Evolutionary conservation across 2,113 vertebrate genomes (phyloP), one percentile per base, ranked within the genome.

Genomic region (Brienomyrus brachyistius): DNA sequence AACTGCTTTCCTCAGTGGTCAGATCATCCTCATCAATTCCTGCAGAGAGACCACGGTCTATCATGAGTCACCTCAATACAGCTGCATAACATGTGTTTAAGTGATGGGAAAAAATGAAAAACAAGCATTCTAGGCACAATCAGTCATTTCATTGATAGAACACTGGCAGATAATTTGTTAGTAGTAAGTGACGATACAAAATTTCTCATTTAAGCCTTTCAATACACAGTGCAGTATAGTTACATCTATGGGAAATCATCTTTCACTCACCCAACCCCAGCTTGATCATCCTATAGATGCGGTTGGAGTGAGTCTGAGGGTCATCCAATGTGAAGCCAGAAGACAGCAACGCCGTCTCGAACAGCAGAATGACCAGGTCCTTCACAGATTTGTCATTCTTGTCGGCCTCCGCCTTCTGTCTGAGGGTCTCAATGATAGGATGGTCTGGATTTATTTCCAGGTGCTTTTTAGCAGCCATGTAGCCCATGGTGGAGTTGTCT

Each of bases 11-110:
- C 35, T 99, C 98, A 51, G 97, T 92, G 17, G 95, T 92, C 66
- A 96, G 70, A 62, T 98, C 98, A 45, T 99, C 98, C 87, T 99
- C 98, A 82, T 99, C 98, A 35, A 99, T 99, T 90, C 98, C 98
- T 99, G 89, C 2, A 17, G 17, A 80, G 2, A 15, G 27, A 70
- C 43, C 35, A 80, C 19, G 31, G 74, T 40, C 31, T 4, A 35
- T 74, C n/a, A 5, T 43, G 74, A 80, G 74, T 80, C 74, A 80
- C 17, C 19, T 35, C n/a, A 35, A 77, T 40, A 77, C n/a, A 17
- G 31, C 13, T 5, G 31, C 11, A 77, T 66, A 66, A 66, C 10
- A 0, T 27, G 62, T 66, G 62, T 31, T 3, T 27, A 56, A 56
- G 62, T 8, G 59, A 66, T 27, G 23, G 62, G 31, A 40, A 40